Conservation (phyloP, 2,888 invertebrate species). For the Notodonta ziczac region DNA sequence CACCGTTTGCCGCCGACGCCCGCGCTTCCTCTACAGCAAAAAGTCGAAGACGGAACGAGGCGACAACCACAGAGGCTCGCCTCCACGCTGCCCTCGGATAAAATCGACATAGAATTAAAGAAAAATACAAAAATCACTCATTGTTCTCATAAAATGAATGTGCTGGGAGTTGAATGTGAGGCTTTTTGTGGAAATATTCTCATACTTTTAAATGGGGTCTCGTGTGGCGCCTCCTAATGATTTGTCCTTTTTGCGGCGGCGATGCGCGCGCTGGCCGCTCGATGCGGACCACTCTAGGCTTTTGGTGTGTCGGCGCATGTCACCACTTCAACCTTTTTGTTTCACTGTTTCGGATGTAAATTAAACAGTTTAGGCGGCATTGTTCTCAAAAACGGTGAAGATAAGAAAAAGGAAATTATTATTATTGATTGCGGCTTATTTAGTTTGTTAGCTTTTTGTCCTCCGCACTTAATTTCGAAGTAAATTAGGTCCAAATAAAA, state of each 20-base stretch:
- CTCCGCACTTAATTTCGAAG: too few relatives aligned
- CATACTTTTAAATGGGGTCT: slow-evolving; percentile 84
- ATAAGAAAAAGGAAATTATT: slow-evolving; percentile 48
- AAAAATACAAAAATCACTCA: slow-evolving; percentile 84
- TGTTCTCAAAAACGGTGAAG: slow-evolving; percentile 57
- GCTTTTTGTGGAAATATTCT: slow-evolving; percentile 84
- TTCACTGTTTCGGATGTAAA: slow-evolving; percentile 75
- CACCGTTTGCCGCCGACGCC: slow-evolving; percentile 72
- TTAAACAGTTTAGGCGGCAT: slow-evolving; percentile 80
- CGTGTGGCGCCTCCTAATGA: slow-evolving; percentile 85
- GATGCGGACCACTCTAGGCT: slow-evolving; percentile 70
- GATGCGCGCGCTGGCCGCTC: slow-evolving; percentile 54
- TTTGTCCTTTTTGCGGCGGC: slow-evolving; percentile 81
- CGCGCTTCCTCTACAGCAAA: slow-evolving; percentile 74
- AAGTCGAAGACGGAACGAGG: slow-evolving; percentile 80
- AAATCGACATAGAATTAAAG: slow-evolving; percentile 85
- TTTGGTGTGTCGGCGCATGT: slow-evolving; percentile 80
- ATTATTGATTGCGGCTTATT: slow-evolving; percentile 35
- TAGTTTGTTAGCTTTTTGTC: slow-evolving; percentile 11
- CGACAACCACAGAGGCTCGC: slow-evolving; percentile 77
- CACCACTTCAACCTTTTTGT: slow-evolving; percentile 73
- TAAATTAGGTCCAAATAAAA: too few relatives aligned
- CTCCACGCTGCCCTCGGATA: slow-evolving; percentile 76
- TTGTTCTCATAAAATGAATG: slow-evolving; percentile 85
- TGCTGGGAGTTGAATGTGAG: slow-evolving; percentile 83